Evolutionary conservation across 1,140 invertebrate genomes (phyloP).

Genomic region (Sarcophaga peregrina): DNA sequence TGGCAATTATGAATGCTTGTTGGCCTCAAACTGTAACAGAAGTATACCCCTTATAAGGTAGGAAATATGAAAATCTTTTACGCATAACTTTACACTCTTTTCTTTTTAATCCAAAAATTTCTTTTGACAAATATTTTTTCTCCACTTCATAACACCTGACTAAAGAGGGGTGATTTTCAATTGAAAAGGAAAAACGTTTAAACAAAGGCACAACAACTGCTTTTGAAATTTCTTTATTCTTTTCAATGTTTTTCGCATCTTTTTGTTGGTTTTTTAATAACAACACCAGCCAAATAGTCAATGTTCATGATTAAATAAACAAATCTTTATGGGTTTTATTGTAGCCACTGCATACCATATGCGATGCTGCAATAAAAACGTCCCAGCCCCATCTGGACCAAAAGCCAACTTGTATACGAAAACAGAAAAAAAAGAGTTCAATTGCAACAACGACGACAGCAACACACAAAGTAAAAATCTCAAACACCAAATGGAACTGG

Average conservation of each 20-base stretch:
- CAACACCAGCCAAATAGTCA: neutral
- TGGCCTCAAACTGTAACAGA: too few relatives aligned
- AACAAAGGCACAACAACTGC: too few relatives aligned
- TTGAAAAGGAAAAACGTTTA: neutral
- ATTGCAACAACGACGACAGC: neutral
- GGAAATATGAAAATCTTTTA: too few relatives aligned
- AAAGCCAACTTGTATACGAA: neutral
- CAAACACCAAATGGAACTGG: neutral
- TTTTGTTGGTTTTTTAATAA: too few relatives aligned
- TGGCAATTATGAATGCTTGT: too few relatives aligned
- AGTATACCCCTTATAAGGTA: too few relatives aligned
- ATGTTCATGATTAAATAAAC: constrained; percentile 27
- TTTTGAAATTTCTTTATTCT: too few relatives aligned
- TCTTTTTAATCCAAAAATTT: neutral
- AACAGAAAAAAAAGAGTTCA: neutral
- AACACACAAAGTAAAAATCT: neutral
- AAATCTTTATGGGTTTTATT: constrained; percentile 22
- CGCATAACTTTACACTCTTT: neutral
- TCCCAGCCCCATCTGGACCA: neutral
- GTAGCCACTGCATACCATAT: neutral
- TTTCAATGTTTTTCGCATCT: too few relatives aligned
- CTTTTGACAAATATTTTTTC: neutral
- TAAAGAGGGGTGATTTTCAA: neutral
- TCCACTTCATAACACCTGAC: constrained; percentile 24
- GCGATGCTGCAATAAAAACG: neutral